Conservation (phyloP, 2,113 vertebrate genomes). For the Boulengeromyrus knoepffleri region DNA sequence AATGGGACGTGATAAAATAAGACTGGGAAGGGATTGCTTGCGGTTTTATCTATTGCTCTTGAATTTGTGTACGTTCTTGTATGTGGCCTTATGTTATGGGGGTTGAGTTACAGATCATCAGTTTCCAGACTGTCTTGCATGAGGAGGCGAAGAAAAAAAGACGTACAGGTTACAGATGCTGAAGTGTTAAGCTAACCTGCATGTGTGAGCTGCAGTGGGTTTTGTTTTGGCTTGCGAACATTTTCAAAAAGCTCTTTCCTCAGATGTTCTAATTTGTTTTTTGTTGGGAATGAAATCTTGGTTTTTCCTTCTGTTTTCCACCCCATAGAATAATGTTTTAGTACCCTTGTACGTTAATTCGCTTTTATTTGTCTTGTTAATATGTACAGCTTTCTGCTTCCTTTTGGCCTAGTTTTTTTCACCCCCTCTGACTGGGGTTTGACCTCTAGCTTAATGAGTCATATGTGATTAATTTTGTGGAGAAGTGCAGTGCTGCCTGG, state of each 20-base stretch:
- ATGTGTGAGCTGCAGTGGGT: background rate
- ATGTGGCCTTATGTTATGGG: background rate
- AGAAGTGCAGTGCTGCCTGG: slow-evolving; percentile 1
- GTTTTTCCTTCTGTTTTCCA: background rate
- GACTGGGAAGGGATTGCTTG: background rate
- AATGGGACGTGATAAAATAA: background rate
- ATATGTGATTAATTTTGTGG: slow-evolving; percentile 29
- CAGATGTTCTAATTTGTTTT: background rate
- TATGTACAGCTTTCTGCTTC: slow-evolving; percentile 34
- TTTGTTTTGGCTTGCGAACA: background rate
- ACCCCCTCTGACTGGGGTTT: slow-evolving; percentile 35
- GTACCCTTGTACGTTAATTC: slow-evolving; percentile 34
- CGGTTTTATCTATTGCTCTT: background rate
- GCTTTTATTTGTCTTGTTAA: slow-evolving; percentile 42
- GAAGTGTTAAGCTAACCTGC: background rate
- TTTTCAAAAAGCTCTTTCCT: background rate
- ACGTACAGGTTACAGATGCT: slow-evolving; percentile 33
- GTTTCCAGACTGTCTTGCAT: background rate
- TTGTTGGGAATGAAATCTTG: background rate
- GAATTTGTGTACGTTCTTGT: background rate
- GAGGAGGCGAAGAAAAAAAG: slow-evolving; percentile 23
- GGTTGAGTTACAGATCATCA: background rate
- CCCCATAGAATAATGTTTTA: background rate
- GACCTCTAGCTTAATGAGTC: slow-evolving; percentile 58
- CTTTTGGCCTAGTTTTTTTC: slow-evolving; percentile 22